A percentile compares a stretch with the other conserved stretches of the same genome.
phyloP scores from a whole-genome alignment of 2,888 invertebrate species.

The Troilus luridus region DNA sequence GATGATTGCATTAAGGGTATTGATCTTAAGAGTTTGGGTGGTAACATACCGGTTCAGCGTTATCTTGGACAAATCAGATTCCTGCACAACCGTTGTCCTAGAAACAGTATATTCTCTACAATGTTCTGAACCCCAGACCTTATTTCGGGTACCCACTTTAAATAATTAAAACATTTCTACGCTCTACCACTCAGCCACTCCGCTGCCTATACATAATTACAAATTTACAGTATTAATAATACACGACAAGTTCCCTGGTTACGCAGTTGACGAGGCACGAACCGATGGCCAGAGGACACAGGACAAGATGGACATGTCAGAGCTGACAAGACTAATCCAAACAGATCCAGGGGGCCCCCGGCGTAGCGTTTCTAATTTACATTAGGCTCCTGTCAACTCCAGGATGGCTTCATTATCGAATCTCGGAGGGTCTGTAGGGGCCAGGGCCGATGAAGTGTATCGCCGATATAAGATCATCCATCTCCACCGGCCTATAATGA shows the following conservation, averaged over 20 bases:
- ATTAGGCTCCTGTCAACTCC: conserved; percentile 22
- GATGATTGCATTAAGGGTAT: no score
- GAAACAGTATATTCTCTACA: no score
- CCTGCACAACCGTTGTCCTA: no score
- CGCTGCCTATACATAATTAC: no score
- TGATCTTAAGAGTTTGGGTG: no score
- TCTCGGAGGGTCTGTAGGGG: background rate
- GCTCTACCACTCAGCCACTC: no score
- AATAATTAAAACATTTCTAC: no score
- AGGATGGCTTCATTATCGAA: conserved; percentile 31
- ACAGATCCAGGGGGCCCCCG: background rate
- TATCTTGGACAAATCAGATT: no score
- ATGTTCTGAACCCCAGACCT: no score
- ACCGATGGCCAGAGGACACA: background rate
- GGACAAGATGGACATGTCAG: conserved; percentile 31
- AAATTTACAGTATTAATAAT: no score
- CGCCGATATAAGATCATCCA: background rate
- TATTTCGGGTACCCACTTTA: no score
- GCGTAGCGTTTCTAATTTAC: conserved; percentile 40
- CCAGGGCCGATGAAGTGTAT: background rate
- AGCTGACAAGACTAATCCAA: background rate
- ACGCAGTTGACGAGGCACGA: background rate
- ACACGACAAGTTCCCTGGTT: background rate
- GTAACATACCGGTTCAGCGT: no score
- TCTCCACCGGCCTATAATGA: background rate